Evolutionary conservation across 2,888 invertebrate species (phyloP).

Genomic region (Xylocampa areola): DNA sequence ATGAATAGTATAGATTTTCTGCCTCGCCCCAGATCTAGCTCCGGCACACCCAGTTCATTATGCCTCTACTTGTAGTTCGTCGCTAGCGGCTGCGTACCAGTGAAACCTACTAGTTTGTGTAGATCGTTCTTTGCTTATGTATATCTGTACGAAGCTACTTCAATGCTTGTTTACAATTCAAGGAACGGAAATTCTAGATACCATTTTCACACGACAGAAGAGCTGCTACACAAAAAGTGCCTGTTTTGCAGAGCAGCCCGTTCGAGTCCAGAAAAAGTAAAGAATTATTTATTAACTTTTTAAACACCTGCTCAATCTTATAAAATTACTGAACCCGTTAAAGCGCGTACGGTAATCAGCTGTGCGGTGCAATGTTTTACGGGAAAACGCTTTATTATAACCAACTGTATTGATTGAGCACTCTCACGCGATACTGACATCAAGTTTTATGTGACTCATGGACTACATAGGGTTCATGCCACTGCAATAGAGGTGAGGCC

Average conservation of each 20-base stretch:
- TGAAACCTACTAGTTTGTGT: constrained; percentile 1
- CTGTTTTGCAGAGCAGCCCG: background rate
- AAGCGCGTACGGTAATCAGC: constrained; percentile 50
- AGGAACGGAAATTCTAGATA: constrained; percentile 14
- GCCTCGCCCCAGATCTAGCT: constrained; percentile 26
- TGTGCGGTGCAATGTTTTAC: constrained; percentile 46
- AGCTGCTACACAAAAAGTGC: background rate
- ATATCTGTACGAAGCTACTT: constrained; percentile 13
- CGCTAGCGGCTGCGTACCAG: constrained; percentile 19
- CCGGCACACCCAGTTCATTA: constrained; percentile 39
- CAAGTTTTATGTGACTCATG: constrained; percentile 55
- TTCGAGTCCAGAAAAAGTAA: constrained; percentile 1
- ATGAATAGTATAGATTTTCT: constrained; percentile 44
- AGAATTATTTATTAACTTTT: constrained; percentile 28
- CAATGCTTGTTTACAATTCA: constrained; percentile 5
- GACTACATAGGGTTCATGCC: constrained; percentile 49
- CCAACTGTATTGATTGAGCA: constrained; percentile 51
- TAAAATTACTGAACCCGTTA: constrained; percentile 36
- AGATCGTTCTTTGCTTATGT: constrained; percentile 19
- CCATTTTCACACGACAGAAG: constrained; percentile 9
- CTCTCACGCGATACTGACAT: constrained; percentile 55
- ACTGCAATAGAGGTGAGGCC: constrained; percentile 48
- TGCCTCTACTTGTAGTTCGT: constrained; percentile 13
- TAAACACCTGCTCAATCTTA: constrained; percentile 43
- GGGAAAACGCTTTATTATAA: constrained; percentile 50